Conservation (phyloP, 1,140 invertebrate genomes). For the Xylocopa sonorina region DNA sequence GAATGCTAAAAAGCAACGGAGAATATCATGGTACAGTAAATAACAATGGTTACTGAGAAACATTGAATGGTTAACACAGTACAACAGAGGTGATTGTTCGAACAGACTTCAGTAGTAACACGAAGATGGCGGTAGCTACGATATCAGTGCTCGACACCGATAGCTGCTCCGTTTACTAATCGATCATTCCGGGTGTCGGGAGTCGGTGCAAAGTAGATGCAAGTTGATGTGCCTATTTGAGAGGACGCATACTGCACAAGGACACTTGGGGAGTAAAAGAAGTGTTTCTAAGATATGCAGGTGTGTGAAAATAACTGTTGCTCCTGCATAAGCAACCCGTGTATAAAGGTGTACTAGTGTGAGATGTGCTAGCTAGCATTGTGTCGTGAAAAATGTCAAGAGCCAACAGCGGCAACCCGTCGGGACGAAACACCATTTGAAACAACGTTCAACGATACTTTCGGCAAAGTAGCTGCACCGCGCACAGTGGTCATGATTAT, state of each 20-base stretch:
- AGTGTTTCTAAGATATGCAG: conserved; percentile 56
- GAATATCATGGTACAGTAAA: no score
- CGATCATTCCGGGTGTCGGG: conserved; percentile 75
- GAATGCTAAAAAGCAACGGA: no score
- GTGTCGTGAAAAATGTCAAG: conserved; percentile 56
- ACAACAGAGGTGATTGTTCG: not conserved
- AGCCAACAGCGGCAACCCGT: not conserved
- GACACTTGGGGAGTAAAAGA: conserved; percentile 39
- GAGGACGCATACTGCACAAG: conserved; percentile 41
- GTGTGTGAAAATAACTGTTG: conserved; percentile 62
- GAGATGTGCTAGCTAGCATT: conserved; percentile 10
- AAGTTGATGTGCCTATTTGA: conserved; percentile 45
- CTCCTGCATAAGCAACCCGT: conserved; percentile 23
- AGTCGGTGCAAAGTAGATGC: conserved; percentile 48
- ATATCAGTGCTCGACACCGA: conserved; percentile 57
- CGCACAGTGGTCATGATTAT: conserved; percentile 60
- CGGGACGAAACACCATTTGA: conserved; percentile 28
- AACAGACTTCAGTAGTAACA: not conserved
- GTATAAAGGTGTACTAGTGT: conserved; percentile 32
- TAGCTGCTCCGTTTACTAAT: conserved; percentile 74
- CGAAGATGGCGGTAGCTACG: conserved; percentile 59
- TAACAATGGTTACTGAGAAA: not conserved
- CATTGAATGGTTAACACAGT: not conserved
- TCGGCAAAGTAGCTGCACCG: conserved; percentile 31
- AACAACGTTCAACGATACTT: conserved; percentile 4